Percentiles rank a stretch among this genome's conserved stretches.
These are phyloP conservation scores for Drosophila formosana DNA, from an alignment of 2,888 invertebrate genomes.

Conservation along the genomic window DNA sequence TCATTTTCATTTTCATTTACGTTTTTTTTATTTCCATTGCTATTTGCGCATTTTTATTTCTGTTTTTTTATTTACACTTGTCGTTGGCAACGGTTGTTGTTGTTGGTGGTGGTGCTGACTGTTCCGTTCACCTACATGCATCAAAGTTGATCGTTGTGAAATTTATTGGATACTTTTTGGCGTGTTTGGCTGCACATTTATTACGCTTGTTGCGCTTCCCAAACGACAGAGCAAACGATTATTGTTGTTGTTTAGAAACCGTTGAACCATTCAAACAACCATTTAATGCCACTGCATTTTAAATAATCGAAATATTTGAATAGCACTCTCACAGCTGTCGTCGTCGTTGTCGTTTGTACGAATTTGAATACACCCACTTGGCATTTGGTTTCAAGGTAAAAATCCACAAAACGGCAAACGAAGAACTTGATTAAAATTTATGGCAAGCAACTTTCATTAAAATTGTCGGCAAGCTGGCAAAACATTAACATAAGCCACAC, in stretches of 20 bases:
- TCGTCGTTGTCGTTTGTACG: background rate
- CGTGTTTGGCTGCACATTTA: constrained; percentile 70
- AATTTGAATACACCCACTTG: background rate
- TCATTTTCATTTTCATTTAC: constrained; percentile 39
- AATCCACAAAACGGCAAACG: constrained; percentile 8
- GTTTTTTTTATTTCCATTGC: constrained; percentile 26
- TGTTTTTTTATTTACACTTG: constrained; percentile 16
- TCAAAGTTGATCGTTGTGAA: constrained; percentile 81
- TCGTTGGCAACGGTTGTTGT: constrained; percentile 6
- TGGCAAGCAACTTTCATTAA: constrained; percentile 66
- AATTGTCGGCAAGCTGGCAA: constrained; percentile 52
- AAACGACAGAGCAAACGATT: constrained; percentile 26
- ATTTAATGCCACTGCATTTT: constrained; percentile 69
- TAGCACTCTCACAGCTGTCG: constrained; percentile 1
- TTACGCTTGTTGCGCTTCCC: constrained; percentile 80
- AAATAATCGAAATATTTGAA: constrained; percentile 47
- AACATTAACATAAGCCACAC: constrained; percentile 68
- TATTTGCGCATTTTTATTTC: constrained; percentile 35
- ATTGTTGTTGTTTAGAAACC: constrained; percentile 66
- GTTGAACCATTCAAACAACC: constrained; percentile 76
- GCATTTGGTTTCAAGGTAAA: constrained; percentile 25
- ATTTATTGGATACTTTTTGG: constrained; percentile 82
- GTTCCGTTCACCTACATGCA: constrained; percentile 77
- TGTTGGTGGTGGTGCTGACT: constrained; percentile 26
- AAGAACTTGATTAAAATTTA: constrained; percentile 69